These are phyloP conservation scores for Volucella inflata DNA, from an alignment of 2,888 invertebrate genomes.

Conservation along the genomic window DNA sequence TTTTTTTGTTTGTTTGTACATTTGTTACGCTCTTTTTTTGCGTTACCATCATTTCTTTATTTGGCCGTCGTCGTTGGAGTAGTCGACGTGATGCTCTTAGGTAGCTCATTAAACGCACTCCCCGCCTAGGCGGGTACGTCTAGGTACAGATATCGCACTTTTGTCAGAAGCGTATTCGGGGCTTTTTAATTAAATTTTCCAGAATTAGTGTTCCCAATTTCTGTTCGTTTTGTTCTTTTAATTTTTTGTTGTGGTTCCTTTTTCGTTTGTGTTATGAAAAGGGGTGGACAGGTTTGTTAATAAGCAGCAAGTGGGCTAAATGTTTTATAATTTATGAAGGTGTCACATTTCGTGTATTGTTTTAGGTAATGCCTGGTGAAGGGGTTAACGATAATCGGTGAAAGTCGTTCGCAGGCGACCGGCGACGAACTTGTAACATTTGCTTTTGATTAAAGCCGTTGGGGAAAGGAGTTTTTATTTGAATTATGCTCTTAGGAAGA, in stretches of 20 bases:
- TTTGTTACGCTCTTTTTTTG: slow-evolving; percentile 11
- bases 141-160: slow-evolving; percentile 2
- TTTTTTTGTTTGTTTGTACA: slow-evolving; percentile 1
- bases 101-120: slow-evolving; percentile 72
- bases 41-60: slow-evolving; percentile 45
- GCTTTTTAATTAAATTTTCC: slow-evolving; percentile 70
- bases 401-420: too few relatives aligned
- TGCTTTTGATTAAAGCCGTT: too few relatives aligned
- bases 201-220: slow-evolving; percentile 42
- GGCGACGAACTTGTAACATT: too few relatives aligned
- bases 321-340: slow-evolving; percentile 69
- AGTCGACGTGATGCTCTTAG: slow-evolving; percentile 62
- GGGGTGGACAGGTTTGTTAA: slow-evolving; percentile 71
- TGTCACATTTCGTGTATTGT: slow-evolving; percentile 26
- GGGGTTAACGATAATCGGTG: slow-evolving; percentile 23
- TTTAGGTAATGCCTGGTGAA: neutral
- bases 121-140: slow-evolving; percentile 39
- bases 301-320: slow-evolving; percentile 68
- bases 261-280: slow-evolving; percentile 31
- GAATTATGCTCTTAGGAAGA: too few relatives aligned
- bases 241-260: slow-evolving; percentile 9
- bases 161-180: slow-evolving; percentile 46
- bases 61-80: slow-evolving; percentile 6
- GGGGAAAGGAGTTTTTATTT: too few relatives aligned
- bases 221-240: neutral